Base-by-base conservation (phyloP, 2,888 invertebrate species). In the Cryptophagus acutangulus region DNA sequence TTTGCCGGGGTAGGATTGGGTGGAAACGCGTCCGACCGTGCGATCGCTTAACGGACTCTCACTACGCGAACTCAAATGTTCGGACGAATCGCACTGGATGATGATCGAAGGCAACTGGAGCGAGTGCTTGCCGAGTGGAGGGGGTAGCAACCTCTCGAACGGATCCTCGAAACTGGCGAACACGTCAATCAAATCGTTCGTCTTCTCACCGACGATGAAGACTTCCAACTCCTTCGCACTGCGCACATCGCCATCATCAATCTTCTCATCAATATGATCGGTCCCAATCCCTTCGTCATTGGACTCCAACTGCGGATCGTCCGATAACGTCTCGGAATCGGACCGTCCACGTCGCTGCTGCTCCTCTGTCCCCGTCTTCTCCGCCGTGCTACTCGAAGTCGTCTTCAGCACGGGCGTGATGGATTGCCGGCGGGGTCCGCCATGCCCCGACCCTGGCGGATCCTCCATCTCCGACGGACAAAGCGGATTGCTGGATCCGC, bases 271-370 rank as follows among this genome's bases (percentile, higher is more conserved):
- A 10, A 78, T 62, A 49, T 77, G 77, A 65, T 85, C 85, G 5
- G 84, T 84, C 10, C 84, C 83, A 45, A 86, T 84, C 1, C 85
- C 86, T 70, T 85, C 86, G 58, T 85, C 84, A 54, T 84, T 84
- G 0, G 82, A 82, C 64, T 84, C 84, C 29, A 82, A 58, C 37
- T 82, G 66, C 1, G 80, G 79, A 61, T 84, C 84, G 54, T 84
- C 84, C 2, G 84, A 84, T 40, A 82, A 64, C 0, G 84, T 84
- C 67, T 84, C 84, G 0, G 84, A 84, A 67, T 85, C 84, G 0
- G 84, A 84, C 49, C 82, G 70, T 2, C 79, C 79, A 43, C 82
- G 69, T 54, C 75, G 70, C 52, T 75, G 71, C 48, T 72, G 72
- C 43, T 74, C 73, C 12, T 72, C 67, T 40, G 51, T 57, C 17